Percentiles rank a stretch among this genome's conserved stretches.
phyloP scores from a whole-genome alignment of 2,888 invertebrate genomes.

The Neoascia interrupta region DNA sequence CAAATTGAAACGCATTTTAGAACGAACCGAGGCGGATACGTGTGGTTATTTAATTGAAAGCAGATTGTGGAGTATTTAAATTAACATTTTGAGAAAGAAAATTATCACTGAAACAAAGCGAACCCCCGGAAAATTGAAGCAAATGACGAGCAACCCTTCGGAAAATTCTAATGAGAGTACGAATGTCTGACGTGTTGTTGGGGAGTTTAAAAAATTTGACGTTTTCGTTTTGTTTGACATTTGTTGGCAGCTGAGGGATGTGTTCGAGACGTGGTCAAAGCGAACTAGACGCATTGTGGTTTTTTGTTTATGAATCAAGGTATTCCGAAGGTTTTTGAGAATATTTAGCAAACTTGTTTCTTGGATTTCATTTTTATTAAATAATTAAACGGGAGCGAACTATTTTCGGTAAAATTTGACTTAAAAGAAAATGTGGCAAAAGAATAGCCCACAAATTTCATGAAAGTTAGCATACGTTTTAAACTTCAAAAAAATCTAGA shows the following conservation, averaged over 20 bases:
- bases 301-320: too few relatives aligned
- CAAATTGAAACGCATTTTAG: slow-evolving; percentile 64
- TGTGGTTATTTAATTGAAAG: slow-evolving; percentile 37
- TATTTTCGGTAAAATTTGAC: too few relatives aligned
- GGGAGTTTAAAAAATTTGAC: slow-evolving; percentile 53
- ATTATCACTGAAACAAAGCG: slow-evolving; percentile 53
- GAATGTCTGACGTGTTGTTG: slow-evolving; percentile 67
- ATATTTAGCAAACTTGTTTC: too few relatives aligned
- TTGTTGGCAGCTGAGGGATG: background rate
- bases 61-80: slow-evolving; percentile 28
- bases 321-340: too few relatives aligned
- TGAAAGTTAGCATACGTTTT: too few relatives aligned
- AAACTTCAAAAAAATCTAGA: too few relatives aligned
- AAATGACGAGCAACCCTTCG: slow-evolving; percentile 59
- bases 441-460: too few relatives aligned
- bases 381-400: too few relatives aligned
- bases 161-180: slow-evolving; percentile 58
- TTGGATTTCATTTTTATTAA: too few relatives aligned
- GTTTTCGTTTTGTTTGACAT: slow-evolving; percentile 24
- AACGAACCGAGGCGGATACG: slow-evolving; percentile 19
- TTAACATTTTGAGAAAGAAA: slow-evolving; percentile 57
- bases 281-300: too few relatives aligned
- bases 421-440: too few relatives aligned
- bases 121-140: slow-evolving; percentile 62
- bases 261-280: too few relatives aligned